These are phyloP conservation scores for Drosophila bunnanda DNA, from an alignment of 2,888 invertebrate genomes.

Conservation along the genomic window DNA sequence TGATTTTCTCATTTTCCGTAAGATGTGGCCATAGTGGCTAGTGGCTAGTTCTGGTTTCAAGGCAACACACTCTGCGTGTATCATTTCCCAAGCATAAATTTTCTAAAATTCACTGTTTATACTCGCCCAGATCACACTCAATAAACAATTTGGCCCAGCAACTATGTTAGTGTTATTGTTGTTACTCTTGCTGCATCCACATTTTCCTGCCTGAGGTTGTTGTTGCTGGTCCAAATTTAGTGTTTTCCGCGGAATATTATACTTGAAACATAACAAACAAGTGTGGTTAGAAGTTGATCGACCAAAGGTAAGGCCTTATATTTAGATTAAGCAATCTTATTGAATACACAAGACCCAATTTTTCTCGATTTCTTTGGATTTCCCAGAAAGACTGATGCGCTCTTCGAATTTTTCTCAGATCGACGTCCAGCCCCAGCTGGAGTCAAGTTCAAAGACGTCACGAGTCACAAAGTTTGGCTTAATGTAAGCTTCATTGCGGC, in stretches of 20 bases:
- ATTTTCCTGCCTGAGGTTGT: constrained; percentile 30
- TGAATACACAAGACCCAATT: constrained; percentile 27
- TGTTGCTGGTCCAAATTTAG: constrained; percentile 51
- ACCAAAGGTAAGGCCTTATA: constrained; percentile 40
- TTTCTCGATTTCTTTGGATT: constrained; percentile 4
- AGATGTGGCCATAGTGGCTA: background rate
- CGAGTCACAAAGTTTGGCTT: constrained; percentile 71
- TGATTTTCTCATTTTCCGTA: constrained; percentile 16
- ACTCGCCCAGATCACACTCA: constrained; percentile 58
- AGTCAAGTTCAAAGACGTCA: constrained; percentile 76
- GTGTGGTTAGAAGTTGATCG: constrained; percentile 33
- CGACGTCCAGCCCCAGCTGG: constrained; percentile 10
- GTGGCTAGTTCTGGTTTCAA: constrained; percentile 17
- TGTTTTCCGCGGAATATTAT: constrained; percentile 68
- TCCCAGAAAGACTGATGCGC: constrained; percentile 12
- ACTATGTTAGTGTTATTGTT: constrained; percentile 26
- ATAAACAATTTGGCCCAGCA: constrained; percentile 67
- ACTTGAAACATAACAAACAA: constrained; percentile 68
- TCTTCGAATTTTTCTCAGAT: background rate
- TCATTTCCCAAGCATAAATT: constrained; percentile 63
- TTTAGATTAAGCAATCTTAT: constrained; percentile 38
- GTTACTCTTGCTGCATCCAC: constrained; percentile 39
- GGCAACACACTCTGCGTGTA: constrained; percentile 31
- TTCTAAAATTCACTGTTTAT: constrained; percentile 67
- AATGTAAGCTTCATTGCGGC: constrained; percentile 47